phyloP scores from a whole-genome alignment of 2,797 vertebrate species.

The Cirrhinus molitorella region DNA sequence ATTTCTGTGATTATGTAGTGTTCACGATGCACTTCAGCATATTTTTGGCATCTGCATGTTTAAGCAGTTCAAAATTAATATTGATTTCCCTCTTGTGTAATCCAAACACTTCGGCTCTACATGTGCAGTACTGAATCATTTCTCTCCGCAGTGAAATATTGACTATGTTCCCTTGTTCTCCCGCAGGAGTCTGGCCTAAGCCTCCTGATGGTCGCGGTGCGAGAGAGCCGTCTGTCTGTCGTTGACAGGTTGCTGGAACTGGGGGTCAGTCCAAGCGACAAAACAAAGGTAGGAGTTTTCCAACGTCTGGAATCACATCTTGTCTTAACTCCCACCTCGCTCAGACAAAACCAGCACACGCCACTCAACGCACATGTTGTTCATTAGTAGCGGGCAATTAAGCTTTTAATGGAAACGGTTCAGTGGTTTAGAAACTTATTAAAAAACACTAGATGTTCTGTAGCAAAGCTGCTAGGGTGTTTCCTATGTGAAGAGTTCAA shows the following conservation, averaged over 20 bases:
- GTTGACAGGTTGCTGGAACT: constrained; percentile 70
- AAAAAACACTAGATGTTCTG: background rate
- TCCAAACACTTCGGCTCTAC: background rate
- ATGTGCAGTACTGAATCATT: background rate
- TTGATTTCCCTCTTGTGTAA: constrained; percentile 9
- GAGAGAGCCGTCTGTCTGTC: constrained; percentile 66
- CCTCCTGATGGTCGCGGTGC: constrained; percentile 71
- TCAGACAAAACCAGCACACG: background rate
- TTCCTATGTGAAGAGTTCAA: background rate
- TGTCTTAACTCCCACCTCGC: background rate
- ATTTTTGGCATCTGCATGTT: background rate
- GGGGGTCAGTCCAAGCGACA: constrained; percentile 66
- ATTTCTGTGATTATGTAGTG: background rate
- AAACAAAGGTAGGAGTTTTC: constrained; percentile 63
- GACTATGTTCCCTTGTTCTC: background rate
- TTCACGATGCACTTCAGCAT: background rate
- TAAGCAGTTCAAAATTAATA: background rate
- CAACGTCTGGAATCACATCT: background rate
- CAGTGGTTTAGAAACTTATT: constrained; percentile 3
- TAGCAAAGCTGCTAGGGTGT: background rate
- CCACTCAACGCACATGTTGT: constrained; percentile 16
- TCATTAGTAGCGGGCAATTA: constrained; percentile 5
- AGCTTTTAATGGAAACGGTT: constrained; percentile 24
- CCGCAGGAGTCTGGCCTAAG: constrained; percentile 70
- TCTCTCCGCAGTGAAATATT: background rate